phyloP scores from a whole-genome alignment of 2,113 vertebrate species.

The Sinosuthora webbiana region DNA sequence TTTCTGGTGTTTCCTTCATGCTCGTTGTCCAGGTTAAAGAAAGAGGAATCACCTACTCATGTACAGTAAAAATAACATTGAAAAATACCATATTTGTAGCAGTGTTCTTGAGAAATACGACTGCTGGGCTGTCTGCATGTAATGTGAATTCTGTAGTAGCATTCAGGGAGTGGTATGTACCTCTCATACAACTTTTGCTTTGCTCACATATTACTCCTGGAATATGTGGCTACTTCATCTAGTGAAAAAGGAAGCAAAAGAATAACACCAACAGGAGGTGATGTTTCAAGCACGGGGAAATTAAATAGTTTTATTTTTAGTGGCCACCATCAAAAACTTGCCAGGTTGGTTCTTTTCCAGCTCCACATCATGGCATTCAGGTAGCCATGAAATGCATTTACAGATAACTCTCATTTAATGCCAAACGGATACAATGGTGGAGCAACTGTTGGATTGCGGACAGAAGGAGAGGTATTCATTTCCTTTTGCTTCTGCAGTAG shows the following conservation, averaged over 20 bases:
- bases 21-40: not conserved
- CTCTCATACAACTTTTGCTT: not conserved
- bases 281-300: not conserved
- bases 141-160: not conserved
- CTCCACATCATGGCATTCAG: not conserved
- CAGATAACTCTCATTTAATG: not conserved
- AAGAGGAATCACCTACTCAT: not conserved
- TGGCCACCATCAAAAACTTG: not conserved
- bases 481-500: conserved; percentile 33
- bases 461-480: conserved; percentile 29
- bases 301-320: not conserved
- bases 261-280: not conserved
- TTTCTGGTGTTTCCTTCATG: not conserved
- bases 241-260: not conserved
- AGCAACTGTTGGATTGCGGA: not conserved
- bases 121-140: not conserved
- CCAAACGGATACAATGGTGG: not conserved
- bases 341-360: not conserved
- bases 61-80: not conserved
- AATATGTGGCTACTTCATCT: not conserved
- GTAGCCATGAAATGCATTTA: not conserved
- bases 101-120: not conserved
- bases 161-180: not conserved
- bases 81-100: not conserved
- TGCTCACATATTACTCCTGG: not conserved